Evolutionary conservation across 2,888 invertebrate genomes (phyloP), one percentile per base, ranked within the genome.

Genomic region (Creontiades dilutus): DNA sequence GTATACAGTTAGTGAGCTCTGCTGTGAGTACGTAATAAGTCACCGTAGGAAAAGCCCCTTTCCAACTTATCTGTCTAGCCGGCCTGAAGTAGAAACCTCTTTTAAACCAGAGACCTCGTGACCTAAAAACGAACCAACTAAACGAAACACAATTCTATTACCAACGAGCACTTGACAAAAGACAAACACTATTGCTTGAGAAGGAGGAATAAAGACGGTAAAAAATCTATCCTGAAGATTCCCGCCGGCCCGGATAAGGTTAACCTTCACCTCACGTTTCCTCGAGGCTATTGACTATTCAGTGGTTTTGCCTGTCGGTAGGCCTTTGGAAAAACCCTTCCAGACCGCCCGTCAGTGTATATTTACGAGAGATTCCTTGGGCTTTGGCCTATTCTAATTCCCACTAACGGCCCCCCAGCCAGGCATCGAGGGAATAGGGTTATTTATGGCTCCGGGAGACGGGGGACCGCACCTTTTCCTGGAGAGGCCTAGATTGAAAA

Each of bases 181-280:
- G 68, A 23, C 68, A 68, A 27, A 86, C 86, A 68, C n/a, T n/a
- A 75, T 46, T 23, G 47, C 23, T 68, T 5, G n/a, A 85, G 28
- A 9, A 61, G 5, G n/a, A n/a, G 76, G 23, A 86, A 23, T 47
- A 75, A 86, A 19, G 28, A 75, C 27, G 46, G 48, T 5, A 23
- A 46, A 86, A 86, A 75, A 75, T 86, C 86, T 75, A 86, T 86
- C 86, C 23, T 68, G 68, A 23, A 68, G 68, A 68, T 68, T 68
- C 68, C 23, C 68, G 19, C 2, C 68, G 75, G 47, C 16, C 23
- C 13, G 47, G n/a, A 23, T 27, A 57, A 75, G 75, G 86, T 86
- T 86, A 86, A 86, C 86, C 86, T 86, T 86, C 86, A 86, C 47
- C 86, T 86, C 86, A 86, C 86, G 86, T 86, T 86, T 86, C 75